A percentile compares a stretch with the other conserved stretches of the same genome.
These are phyloP conservation scores for Onchidella celtica DNA, from an alignment of 2,888 invertebrate genomes.

Conservation along the genomic window DNA sequence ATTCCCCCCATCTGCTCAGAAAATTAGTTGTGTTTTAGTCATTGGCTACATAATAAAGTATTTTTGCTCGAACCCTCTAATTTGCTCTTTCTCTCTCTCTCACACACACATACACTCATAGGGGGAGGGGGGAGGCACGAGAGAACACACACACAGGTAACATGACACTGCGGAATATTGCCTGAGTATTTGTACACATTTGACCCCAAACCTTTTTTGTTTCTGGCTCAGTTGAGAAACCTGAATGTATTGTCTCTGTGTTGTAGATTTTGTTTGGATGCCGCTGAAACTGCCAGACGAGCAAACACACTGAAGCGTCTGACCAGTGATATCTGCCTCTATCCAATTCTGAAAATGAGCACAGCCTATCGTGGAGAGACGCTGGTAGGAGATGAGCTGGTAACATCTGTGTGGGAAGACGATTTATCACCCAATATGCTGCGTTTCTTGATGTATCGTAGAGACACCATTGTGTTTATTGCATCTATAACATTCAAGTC, in stretches of 20 bases:
- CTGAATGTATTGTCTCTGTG: not conserved
- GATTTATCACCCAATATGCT: constrained; percentile 26
- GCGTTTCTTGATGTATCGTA: constrained; percentile 13
- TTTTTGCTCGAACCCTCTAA: too few relatives aligned
- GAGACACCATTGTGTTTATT: not conserved
- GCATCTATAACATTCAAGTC: constrained; percentile 43
- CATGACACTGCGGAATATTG: too few relatives aligned
- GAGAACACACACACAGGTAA: too few relatives aligned
- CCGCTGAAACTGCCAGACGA: constrained; percentile 33
- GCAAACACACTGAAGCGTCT: not conserved
- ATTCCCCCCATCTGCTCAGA: too few relatives aligned
- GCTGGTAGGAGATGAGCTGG: constrained; percentile 22
- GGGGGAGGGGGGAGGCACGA: too few relatives aligned
- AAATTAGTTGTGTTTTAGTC: too few relatives aligned
- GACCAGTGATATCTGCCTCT: constrained; percentile 43
- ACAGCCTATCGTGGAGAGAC: constrained; percentile 36
- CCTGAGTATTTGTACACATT: too few relatives aligned
- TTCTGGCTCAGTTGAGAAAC: too few relatives aligned
- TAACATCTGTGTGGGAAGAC: constrained; percentile 42
- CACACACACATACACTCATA: too few relatives aligned
- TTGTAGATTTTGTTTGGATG: constrained; percentile 44
- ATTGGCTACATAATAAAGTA: too few relatives aligned
- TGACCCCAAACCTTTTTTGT: too few relatives aligned
- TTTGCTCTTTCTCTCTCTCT: too few relatives aligned
- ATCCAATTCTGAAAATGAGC: constrained; percentile 42